Evolutionary conservation across 2,797 vertebrate genomes (phyloP).

Genomic region (Thunnus albacares): DNA sequence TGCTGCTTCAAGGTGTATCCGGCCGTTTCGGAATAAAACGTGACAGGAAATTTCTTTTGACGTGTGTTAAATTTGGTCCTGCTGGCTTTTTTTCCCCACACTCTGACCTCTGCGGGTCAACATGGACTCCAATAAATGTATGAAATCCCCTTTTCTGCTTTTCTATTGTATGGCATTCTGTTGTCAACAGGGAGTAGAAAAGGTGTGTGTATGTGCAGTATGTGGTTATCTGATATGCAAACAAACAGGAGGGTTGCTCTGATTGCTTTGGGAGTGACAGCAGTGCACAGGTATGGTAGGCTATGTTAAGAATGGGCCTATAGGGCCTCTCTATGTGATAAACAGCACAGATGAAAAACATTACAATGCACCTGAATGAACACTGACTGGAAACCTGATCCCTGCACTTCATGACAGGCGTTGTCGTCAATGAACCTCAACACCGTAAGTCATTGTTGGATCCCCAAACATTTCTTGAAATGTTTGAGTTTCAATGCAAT

Average conservation of each 20-base stretch:
- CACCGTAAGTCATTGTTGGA: neutral
- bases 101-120: neutral
- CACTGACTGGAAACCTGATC: constrained; percentile 11
- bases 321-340: constrained; percentile 1
- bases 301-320: constrained; percentile 11
- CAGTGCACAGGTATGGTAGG: constrained; percentile 2
- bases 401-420: neutral
- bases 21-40: constrained; percentile 1
- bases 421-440: neutral
- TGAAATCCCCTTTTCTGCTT: neutral
- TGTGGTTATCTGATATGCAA: constrained; percentile 60
- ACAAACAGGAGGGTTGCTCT: constrained; percentile 32
- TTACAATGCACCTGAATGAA: constrained; percentile 8
- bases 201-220: constrained; percentile 15
- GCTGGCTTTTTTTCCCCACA: neutral
- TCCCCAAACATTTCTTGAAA: neutral
- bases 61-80: constrained; percentile 16
- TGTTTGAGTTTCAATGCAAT: neutral
- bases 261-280: constrained; percentile 28
- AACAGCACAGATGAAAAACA: constrained; percentile 19
- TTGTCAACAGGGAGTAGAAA: constrained; percentile 23
- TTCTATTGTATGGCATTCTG: constrained; percentile 18
- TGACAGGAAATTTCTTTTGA: constrained; percentile 28
- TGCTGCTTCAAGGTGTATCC: constrained; percentile 24
- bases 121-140: neutral